phyloP scores from a whole-genome alignment of 2,113 vertebrate genomes.

The Plestiodon gilberti region DNA sequence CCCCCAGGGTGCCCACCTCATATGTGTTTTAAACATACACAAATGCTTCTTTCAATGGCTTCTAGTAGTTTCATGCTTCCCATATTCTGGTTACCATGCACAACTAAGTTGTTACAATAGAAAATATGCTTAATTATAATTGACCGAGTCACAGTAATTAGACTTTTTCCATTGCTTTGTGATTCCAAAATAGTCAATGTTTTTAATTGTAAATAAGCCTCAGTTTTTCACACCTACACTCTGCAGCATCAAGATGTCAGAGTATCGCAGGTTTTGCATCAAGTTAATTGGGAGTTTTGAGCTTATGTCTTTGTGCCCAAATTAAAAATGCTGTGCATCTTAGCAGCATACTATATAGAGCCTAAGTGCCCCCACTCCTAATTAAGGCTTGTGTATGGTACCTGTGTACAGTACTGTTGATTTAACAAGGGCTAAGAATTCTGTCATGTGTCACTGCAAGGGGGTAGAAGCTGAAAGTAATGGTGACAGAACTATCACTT shows the following conservation, averaged over 20 bases:
- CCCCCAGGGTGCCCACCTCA: no score
- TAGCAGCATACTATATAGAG: neutral
- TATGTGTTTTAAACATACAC: neutral
- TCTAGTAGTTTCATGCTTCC: neutral
- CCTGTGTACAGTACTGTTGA: neutral
- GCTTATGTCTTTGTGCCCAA: neutral
- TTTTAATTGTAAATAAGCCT: neutral
- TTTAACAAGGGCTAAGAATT: neutral
- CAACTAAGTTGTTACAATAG: neutral
- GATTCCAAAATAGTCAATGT: neutral
- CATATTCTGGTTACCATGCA: neutral
- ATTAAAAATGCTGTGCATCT: neutral
- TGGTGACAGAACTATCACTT: neutral
- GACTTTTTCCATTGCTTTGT: neutral
- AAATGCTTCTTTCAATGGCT: neutral
- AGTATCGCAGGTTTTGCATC: neutral
- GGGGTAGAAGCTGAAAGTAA: neutral
- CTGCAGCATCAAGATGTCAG: neutral
- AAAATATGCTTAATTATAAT: neutral
- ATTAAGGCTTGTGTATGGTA: neutral
- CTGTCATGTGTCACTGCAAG: neutral
- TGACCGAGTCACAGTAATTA: neutral
- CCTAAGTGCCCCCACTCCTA: neutral
- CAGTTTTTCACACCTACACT: neutral
- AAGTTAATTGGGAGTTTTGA: neutral